Evolutionary conservation across 2,888 invertebrate species (phyloP).

Genomic region (Agonopterix heracliana): DNA sequence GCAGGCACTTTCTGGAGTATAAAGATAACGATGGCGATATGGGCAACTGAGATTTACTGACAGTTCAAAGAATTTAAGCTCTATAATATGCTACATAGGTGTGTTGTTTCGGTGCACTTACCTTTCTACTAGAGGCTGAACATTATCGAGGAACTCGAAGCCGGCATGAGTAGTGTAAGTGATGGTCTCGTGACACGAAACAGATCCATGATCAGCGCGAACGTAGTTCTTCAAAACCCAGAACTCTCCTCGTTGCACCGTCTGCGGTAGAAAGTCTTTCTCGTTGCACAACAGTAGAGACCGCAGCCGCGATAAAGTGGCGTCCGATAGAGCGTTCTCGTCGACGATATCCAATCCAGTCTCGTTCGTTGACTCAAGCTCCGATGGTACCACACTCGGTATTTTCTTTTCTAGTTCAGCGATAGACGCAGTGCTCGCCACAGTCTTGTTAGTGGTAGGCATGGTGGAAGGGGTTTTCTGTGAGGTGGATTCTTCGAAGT

Average conservation of each 20-base stretch:
- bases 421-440: conserved; percentile 59
- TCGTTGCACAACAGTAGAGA: conserved; percentile 79
- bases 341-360: conserved; percentile 50
- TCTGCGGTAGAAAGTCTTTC: conserved; percentile 75
- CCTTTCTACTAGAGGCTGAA: conserved; percentile 87
- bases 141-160: conserved; percentile 92
- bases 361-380: conserved; percentile 48
- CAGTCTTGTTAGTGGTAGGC: conserved; percentile 57
- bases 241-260: conserved; percentile 85
- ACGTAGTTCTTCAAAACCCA: conserved; percentile 94
- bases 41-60: too few relatives aligned
- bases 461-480: conserved; percentile 62
- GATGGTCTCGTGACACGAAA: conserved; percentile 88
- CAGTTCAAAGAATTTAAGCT: too few relatives aligned
- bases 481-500: conserved; percentile 54
- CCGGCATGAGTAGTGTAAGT: conserved; percentile 96
- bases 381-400: conserved; percentile 43
- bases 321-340: conserved; percentile 52
- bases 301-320: conserved; percentile 54
- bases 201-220: conserved; percentile 79
- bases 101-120: conserved; percentile 31
- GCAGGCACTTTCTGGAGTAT: too few relatives aligned
- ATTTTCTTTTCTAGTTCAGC: conserved; percentile 52
- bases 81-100: too few relatives aligned
- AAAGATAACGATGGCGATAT: too few relatives aligned